These are phyloP conservation scores for Drosophila hamatofila DNA, from an alignment of 2,888 invertebrate genomes.

Conservation along the genomic window DNA sequence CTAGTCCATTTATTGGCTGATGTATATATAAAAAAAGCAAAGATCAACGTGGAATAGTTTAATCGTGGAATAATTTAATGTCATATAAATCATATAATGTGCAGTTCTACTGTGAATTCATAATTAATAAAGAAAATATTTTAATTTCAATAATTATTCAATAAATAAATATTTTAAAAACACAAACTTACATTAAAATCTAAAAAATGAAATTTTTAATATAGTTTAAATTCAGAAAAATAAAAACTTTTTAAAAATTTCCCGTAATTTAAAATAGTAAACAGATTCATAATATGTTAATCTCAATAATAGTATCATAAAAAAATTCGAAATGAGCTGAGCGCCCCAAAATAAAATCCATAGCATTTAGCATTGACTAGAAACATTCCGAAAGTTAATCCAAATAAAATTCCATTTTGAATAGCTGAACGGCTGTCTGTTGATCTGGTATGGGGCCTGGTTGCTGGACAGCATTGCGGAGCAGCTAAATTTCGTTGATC, in stretches of 20 bases:
- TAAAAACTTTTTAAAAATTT: background rate
- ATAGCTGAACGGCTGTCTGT: constrained; percentile 72
- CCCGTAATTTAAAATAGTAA: background rate
- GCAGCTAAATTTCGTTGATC: constrained; percentile 59
- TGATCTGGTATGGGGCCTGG: constrained; percentile 80
- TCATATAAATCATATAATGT: too few relatives aligned
- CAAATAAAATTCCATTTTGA: constrained; percentile 16
- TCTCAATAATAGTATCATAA: background rate
- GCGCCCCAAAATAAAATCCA: constrained; percentile 26
- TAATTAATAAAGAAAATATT: too few relatives aligned
- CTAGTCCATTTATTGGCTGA: too few relatives aligned
- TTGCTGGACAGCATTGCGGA: constrained; percentile 66
- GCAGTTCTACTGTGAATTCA: too few relatives aligned
- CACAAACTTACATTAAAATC: background rate
- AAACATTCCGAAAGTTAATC: constrained; percentile 17
- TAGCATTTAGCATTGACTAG: constrained; percentile 35
- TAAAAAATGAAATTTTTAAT: background rate
- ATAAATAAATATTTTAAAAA: background rate
- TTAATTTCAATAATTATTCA: background rate
- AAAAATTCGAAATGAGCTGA: constrained; percentile 1
- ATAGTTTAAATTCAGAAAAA: background rate
- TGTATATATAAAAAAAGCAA: too few relatives aligned
- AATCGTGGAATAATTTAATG: too few relatives aligned
- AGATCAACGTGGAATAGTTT: too few relatives aligned
- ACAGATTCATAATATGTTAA: background rate